phyloP scores from a whole-genome alignment of 2,888 invertebrate species.

The Sisyra terminalis region DNA sequence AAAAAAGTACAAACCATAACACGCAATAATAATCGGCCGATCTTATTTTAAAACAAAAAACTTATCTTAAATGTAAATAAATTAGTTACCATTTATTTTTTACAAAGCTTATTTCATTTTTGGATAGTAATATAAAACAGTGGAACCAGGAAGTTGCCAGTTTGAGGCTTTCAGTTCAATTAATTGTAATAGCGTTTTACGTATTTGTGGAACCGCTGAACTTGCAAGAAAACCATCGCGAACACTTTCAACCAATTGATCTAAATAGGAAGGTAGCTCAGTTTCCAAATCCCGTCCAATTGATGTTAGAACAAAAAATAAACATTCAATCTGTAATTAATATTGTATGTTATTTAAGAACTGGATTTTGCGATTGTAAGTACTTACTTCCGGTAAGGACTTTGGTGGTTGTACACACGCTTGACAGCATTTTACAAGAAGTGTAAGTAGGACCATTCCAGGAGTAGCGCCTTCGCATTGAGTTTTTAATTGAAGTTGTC shows the following conservation, averaged over 20 bases:
- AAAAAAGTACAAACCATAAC: no score
- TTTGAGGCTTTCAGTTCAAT: constrained; percentile 81
- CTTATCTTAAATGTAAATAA: not conserved
- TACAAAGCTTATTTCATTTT: constrained; percentile 23
- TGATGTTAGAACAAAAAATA: constrained; percentile 77
- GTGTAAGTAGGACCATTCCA: constrained; percentile 59
- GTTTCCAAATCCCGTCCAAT: constrained; percentile 75
- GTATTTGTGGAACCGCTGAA: constrained; percentile 54
- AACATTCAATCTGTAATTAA: constrained; percentile 56
- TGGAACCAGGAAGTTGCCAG: constrained; percentile 81
- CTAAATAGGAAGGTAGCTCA: constrained; percentile 65
- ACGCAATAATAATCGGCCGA: no score
- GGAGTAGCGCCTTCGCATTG: constrained; percentile 43
- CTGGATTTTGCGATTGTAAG: no score
- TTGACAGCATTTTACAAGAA: constrained; percentile 79
- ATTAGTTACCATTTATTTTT: not conserved
- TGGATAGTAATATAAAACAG: constrained; percentile 78
- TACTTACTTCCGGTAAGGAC: constrained; percentile 55
- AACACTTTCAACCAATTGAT: constrained; percentile 60
- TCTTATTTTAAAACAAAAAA: no score
- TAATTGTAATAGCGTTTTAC: constrained; percentile 72
- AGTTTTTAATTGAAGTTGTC: constrained; percentile 35
- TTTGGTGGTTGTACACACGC: constrained; percentile 72
- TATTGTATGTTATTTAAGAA: not conserved
- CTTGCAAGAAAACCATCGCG: constrained; percentile 71